These are phyloP conservation scores for Eriocheir sinensis DNA, from an alignment of 1,140 invertebrate species.

Conservation along the genomic window DNA sequence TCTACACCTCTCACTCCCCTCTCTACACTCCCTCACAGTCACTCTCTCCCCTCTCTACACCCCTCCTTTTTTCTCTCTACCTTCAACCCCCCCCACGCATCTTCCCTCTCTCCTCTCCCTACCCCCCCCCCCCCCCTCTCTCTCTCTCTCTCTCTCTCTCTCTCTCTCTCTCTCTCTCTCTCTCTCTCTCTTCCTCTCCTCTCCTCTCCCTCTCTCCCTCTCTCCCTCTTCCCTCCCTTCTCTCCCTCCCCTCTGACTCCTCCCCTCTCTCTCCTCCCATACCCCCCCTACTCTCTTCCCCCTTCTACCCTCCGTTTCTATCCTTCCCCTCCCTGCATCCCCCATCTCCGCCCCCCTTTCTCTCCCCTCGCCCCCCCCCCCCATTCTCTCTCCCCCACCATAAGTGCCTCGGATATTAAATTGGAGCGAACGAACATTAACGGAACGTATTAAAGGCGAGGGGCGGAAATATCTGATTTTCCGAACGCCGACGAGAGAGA, in stretches of 20 bases:
- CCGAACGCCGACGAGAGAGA: slow-evolving; percentile 27
- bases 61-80: too few species aligned
- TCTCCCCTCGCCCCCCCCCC: too few species aligned
- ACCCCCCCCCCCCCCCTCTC: too few species aligned
- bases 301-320: not conserved
- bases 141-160: not conserved
- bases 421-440: not conserved
- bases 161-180: too few species aligned
- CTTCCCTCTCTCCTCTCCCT: too few species aligned
- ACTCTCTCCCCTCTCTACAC: too few species aligned
- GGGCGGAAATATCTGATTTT: not conserved
- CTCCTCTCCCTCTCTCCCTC: not conserved
- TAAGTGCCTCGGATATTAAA: not conserved
- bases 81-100: too few species aligned
- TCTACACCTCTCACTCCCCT: not conserved
- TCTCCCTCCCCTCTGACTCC: not conserved
- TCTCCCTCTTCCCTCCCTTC: not conserved
- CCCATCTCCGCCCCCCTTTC: too few species aligned
- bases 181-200: not conserved
- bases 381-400: not conserved
- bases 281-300: not conserved
- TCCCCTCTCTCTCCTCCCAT: not conserved
- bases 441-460: not conserved
- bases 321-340: not conserved
- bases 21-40: too few species aligned